A percentile compares a stretch with the other conserved stretches of the same genome.
phyloP scores from a whole-genome alignment of 2,888 invertebrate genomes.

The Galerucella calmariensis region DNA sequence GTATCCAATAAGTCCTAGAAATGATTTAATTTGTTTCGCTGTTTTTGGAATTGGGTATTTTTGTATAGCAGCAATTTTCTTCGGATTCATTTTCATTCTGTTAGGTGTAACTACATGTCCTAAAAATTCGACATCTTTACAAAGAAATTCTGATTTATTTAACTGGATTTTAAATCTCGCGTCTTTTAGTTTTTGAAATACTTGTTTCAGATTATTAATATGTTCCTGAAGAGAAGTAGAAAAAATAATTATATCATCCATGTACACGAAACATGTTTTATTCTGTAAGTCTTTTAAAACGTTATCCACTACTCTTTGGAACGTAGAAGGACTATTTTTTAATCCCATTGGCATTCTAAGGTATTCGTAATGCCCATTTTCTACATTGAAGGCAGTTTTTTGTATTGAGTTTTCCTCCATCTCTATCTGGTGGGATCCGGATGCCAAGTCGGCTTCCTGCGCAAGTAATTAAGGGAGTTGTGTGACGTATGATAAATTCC shows the following conservation, averaged over 20 bases:
- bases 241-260: slow-evolving; percentile 48
- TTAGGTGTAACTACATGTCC: slow-evolving; percentile 35
- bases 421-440: too few species aligned
- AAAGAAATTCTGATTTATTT: slow-evolving; percentile 44
- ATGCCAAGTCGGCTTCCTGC: too few species aligned
- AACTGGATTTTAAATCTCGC: slow-evolving; percentile 46
- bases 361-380: too few species aligned
- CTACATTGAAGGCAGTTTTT: too few species aligned
- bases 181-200: slow-evolving; percentile 39
- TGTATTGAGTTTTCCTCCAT: too few species aligned
- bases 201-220: slow-evolving; percentile 30
- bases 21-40: slow-evolving; percentile 50
- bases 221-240: slow-evolving; percentile 4
- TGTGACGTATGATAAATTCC: too few species aligned
- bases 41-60: slow-evolving; percentile 41
- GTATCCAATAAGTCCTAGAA: slow-evolving; percentile 44
- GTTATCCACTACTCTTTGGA: too few species aligned
- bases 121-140: slow-evolving; percentile 43
- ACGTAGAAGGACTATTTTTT: too few species aligned
- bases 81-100: slow-evolving; percentile 26
- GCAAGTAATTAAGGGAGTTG: too few species aligned
- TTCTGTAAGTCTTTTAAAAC: slow-evolving; percentile 44
- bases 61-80: slow-evolving; percentile 25
- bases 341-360: too few species aligned
- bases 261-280: slow-evolving; percentile 46